Conservation (phyloP, 2,888 invertebrate species). For the Pediacus dermestoides region DNA sequence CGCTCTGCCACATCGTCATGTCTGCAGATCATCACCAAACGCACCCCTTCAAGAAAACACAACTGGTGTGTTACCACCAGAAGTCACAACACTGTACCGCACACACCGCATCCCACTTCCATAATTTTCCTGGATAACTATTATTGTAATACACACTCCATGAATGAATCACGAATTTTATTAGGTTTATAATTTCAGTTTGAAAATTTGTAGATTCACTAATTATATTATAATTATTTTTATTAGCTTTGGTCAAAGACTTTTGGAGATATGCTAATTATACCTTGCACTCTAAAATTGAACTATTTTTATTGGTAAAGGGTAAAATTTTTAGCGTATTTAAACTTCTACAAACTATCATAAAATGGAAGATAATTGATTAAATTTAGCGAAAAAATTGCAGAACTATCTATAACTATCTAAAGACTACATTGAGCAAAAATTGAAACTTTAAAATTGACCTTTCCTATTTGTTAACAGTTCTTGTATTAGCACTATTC, state of each 20-base stretch:
- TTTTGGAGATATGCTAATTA: constrained; percentile 14
- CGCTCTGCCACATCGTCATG: constrained; percentile 76
- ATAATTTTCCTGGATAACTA: too few species aligned
- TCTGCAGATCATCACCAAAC: constrained; percentile 41
- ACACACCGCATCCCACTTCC: constrained; percentile 9
- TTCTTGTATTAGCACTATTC: constrained; percentile 25
- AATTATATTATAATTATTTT: constrained; percentile 12
- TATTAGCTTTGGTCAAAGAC: constrained; percentile 6
- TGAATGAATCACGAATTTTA: too few species aligned
- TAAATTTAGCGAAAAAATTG: constrained; percentile 27
- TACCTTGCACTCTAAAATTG: constrained; percentile 18
- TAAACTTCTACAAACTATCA: constrained; percentile 29
- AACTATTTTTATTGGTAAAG: constrained; percentile 18
- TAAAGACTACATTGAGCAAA: constrained; percentile 40
- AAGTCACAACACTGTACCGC: constrained; percentile 19
- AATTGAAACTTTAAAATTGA: constrained; percentile 31
- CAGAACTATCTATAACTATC: constrained; percentile 27
- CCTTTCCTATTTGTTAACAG: constrained; percentile 20
- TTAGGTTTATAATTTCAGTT: too few species aligned
- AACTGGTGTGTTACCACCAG: constrained; percentile 20
- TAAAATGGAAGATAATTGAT: constrained; percentile 37
- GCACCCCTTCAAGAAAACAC: constrained; percentile 21
- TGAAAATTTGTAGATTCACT: constrained; percentile 11
- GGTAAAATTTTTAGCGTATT: constrained; percentile 20
- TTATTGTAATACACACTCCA: too few species aligned